These are phyloP conservation scores for Petrocephalus schoutedeni DNA, from an alignment of 2,797 vertebrate species.

Conservation along the genomic window DNA sequence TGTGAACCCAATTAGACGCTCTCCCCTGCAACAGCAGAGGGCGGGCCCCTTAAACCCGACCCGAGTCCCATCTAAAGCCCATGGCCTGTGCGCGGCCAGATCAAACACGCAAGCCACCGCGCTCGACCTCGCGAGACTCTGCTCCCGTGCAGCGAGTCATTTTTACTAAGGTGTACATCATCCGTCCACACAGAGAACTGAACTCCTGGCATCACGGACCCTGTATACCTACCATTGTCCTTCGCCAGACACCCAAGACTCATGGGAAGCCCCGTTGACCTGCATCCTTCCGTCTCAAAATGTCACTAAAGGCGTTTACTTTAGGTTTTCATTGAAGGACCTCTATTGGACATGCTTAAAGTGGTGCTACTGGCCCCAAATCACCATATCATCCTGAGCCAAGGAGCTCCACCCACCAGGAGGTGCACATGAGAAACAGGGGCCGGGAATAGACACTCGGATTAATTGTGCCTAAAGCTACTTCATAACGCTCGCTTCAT, in stretches of 20 bases:
- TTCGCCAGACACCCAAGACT: not conserved
- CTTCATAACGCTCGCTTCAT: not conserved
- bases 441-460: not conserved
- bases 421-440: not conserved
- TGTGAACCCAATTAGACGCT: conserved; percentile 19
- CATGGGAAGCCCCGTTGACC: not conserved
- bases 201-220: not conserved
- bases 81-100: not conserved
- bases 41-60: not conserved
- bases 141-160: not conserved
- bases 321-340: not conserved
- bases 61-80: not conserved
- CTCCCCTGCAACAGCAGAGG: not conserved
- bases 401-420: not conserved
- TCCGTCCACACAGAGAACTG: not conserved
- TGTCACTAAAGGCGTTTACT: not conserved
- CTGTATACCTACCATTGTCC: not conserved
- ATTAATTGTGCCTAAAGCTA: not conserved
- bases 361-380: not conserved
- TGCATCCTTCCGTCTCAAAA: not conserved
- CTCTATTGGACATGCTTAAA: not conserved
- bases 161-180: not conserved
- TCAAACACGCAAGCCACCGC: not conserved
- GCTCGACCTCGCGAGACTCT: not conserved
- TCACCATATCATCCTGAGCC: not conserved